These are phyloP conservation scores for Nyctereutes procyonoides DNA, from an alignment of 2,113 vertebrate genomes.

Conservation along the genomic window DNA sequence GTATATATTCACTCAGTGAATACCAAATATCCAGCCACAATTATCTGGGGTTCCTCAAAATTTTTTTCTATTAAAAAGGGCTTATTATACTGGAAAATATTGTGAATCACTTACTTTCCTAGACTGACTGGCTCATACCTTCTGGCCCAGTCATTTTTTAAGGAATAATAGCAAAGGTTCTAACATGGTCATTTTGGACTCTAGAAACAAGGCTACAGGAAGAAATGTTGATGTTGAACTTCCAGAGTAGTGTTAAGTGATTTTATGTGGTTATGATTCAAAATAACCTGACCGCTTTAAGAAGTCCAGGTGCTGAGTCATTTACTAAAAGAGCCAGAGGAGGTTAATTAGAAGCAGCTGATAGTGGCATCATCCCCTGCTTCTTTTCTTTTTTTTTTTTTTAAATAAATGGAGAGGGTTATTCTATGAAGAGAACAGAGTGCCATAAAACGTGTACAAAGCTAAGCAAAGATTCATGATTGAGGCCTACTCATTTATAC, in stretches of 20 bases:
- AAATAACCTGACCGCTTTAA: conserved; percentile 53
- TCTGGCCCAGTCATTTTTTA: conserved; percentile 30
- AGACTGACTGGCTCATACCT: conserved; percentile 3
- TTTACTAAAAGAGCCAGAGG: background rate
- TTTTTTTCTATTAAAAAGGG: background rate
- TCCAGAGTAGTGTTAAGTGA: conserved; percentile 11
- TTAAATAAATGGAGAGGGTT: background rate
- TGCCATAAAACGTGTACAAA: background rate
- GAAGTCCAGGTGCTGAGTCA: conserved; percentile 71
- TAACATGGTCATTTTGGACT: conserved; percentile 57
- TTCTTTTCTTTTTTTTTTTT: background rate
- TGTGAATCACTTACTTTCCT: conserved; percentile 48
- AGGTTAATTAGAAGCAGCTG: conserved; percentile 63
- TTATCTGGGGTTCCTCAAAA: background rate
- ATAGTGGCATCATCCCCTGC: background rate
- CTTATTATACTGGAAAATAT: conserved; percentile 37
- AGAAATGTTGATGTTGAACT: conserved; percentile 55
- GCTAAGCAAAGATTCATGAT: background rate
- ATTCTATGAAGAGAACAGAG: background rate
- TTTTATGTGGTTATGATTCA: conserved; percentile 65
- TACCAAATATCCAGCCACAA: background rate
- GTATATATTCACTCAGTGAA: background rate
- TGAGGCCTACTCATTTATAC: background rate
- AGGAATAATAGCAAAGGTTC: conserved; percentile 27
- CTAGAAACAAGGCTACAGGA: conserved; percentile 49